Conservation (phyloP, 1,140 invertebrate genomes). For the Antheraea pernyi region DNA sequence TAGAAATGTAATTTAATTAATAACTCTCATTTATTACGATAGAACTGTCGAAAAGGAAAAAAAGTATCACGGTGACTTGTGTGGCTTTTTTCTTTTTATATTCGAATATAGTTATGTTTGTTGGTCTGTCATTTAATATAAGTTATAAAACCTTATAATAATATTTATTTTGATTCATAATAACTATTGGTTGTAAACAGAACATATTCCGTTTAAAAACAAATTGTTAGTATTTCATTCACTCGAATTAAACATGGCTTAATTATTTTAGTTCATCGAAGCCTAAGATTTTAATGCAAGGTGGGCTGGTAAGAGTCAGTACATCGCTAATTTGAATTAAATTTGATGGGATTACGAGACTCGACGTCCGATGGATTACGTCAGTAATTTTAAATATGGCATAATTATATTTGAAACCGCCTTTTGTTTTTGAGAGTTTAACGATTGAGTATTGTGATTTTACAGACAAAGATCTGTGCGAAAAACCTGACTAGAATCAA, state of each 20-base stretch:
- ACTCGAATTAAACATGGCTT: not conserved
- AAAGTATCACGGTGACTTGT: too few relatives aligned
- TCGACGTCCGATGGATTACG: constrained; percentile 16
- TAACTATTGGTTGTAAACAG: too few relatives aligned
- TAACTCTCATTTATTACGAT: not conserved
- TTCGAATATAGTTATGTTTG: too few relatives aligned
- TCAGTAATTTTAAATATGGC: not conserved
- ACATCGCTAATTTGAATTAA: constrained; percentile 24
- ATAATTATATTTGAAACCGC: not conserved
- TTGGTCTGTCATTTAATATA: too few relatives aligned
- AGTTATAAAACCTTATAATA: too few relatives aligned
- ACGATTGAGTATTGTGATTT: too few relatives aligned
- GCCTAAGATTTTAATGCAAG: not conserved
- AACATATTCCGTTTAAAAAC: not conserved
- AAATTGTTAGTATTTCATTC: not conserved
- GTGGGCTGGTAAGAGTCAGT: not conserved
- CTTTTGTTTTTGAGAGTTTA: not conserved
- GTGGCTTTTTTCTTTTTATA: too few relatives aligned
- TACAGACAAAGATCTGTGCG: too few relatives aligned
- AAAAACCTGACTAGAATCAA: too few relatives aligned
- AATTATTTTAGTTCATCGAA: not conserved
- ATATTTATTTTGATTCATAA: too few relatives aligned
- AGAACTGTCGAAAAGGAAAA: too few relatives aligned
- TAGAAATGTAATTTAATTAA: not conserved
- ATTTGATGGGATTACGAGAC: constrained; percentile 20